phyloP scores from a whole-genome alignment of 2,113 vertebrate species.

The Melanocharis versteri region DNA sequence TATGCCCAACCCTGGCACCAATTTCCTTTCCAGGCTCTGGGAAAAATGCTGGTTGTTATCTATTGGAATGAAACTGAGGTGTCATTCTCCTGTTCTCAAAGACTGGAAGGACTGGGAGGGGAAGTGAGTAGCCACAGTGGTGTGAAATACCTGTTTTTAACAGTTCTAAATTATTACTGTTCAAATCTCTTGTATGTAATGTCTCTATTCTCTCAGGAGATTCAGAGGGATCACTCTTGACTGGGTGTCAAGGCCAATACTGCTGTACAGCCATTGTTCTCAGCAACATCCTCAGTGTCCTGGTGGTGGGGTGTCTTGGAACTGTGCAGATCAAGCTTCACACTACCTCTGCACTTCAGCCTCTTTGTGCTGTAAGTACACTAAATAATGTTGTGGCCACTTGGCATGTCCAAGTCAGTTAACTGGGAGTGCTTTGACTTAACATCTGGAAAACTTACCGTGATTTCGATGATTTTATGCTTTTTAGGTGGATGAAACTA shows the following conservation, averaged over 20 bases:
- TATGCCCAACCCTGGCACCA: background rate
- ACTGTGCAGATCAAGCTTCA: background rate
- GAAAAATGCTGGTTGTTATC: background rate
- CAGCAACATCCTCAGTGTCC: background rate
- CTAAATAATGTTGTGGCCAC: background rate
- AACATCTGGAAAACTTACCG: background rate
- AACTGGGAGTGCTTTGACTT: background rate
- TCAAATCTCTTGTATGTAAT: background rate
- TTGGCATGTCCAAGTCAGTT: background rate
- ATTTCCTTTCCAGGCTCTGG: background rate
- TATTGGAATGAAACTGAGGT: background rate
- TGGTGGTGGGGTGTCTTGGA: background rate
- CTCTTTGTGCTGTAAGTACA: background rate
- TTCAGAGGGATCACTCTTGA: background rate
- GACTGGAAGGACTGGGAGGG: background rate
- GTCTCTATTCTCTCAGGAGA: background rate
- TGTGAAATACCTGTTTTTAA: background rate
- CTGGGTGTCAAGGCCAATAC: background rate
- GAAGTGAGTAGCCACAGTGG: background rate
- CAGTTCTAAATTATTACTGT: background rate
- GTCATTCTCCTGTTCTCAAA: background rate
- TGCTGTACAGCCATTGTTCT: background rate
- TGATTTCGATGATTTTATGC: background rate
- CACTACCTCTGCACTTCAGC: background rate
- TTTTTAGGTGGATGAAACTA: conserved; percentile 1